Evolutionary conservation across 2,888 invertebrate genomes (phyloP), one percentile per base, ranked within the genome.

Genomic region (Furcula furcula): DNA sequence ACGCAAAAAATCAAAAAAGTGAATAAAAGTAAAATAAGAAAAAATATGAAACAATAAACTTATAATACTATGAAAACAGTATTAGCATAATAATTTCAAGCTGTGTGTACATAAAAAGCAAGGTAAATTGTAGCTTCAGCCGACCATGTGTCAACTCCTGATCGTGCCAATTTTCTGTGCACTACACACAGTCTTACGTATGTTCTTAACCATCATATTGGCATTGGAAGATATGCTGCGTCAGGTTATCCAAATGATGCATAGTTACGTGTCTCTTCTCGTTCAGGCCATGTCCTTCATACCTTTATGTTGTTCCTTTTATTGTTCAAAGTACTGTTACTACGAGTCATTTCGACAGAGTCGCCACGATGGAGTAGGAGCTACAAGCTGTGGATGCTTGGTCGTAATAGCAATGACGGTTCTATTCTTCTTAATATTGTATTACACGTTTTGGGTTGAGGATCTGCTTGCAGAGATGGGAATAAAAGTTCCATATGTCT

Each of bases 151-250:
- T 16, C 53, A 33, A 3, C 26, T 49, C 7, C 3, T 64, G 4
- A 15, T 36, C 5, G 22, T 63, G 25, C 69, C 75, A 1, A 36
- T 74, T 13, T 28, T 62, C 11, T 72, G 69, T 31, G 40, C 43
- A 2, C 15, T 66, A 2, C 59, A 73, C 35, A 52, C 51, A 28
- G 19, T 64, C 10, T 36, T 58, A 2, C 55, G 74, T 13, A 12
- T 66, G 2, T 21, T 71, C 2, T 34, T 69, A 15, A 59, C 57
- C 1, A 3, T 55, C 4, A 15, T 71, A 3, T 55, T 57, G 7
- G 66, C 66, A 1, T 12, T 55, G 3, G 73, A 75, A 58, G 67
- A 72, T 32, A 18, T 75, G 7, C 19, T 64, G 18, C 59, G 65
- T 7, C 29, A 66, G 25, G 3, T 47, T 0, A 46, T 75, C 7